A percentile compares a stretch with the other conserved stretches of the same genome.
These are phyloP conservation scores for Ivindomyrus marchei DNA, from an alignment of 2,113 vertebrate species.

Conservation along the genomic window DNA sequence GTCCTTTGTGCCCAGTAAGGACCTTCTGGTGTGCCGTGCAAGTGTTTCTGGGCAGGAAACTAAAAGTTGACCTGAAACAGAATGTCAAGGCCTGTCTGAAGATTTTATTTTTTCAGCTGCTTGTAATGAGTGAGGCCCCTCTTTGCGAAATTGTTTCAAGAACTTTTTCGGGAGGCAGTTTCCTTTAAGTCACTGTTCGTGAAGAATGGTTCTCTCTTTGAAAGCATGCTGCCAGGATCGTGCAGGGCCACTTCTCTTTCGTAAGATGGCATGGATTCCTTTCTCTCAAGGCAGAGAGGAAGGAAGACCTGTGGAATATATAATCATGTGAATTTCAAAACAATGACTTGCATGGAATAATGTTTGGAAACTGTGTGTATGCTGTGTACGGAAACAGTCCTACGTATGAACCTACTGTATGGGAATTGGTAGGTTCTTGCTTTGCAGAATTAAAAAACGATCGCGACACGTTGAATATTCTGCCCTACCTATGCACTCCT, in stretches of 20 bases:
- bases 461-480: not conserved
- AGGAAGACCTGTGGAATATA: not conserved
- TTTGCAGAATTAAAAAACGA: not conserved
- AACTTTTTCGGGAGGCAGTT: constrained; percentile 28
- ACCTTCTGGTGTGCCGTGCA: constrained; percentile 38
- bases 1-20: constrained; percentile 14
- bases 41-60: constrained; percentile 47
- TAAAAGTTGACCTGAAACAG: constrained; percentile 50
- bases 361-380: not conserved
- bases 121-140: constrained; percentile 28
- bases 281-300: not conserved
- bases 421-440: not conserved
- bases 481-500: not conserved
- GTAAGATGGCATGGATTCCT: not conserved
- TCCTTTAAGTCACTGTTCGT: constrained; percentile 31
- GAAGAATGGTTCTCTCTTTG: constrained; percentile 30
- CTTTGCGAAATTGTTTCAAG: constrained; percentile 47
- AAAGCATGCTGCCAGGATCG: constrained; percentile 13
- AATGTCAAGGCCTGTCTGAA: constrained; percentile 46
- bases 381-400: not conserved
- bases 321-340: not conserved
- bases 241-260: constrained; percentile 17
- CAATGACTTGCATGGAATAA: not conserved
- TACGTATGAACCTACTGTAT: not conserved
- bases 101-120: constrained; percentile 62